phyloP scores from a whole-genome alignment of 2,797 vertebrate genomes.

The Ceryle rudis region DNA sequence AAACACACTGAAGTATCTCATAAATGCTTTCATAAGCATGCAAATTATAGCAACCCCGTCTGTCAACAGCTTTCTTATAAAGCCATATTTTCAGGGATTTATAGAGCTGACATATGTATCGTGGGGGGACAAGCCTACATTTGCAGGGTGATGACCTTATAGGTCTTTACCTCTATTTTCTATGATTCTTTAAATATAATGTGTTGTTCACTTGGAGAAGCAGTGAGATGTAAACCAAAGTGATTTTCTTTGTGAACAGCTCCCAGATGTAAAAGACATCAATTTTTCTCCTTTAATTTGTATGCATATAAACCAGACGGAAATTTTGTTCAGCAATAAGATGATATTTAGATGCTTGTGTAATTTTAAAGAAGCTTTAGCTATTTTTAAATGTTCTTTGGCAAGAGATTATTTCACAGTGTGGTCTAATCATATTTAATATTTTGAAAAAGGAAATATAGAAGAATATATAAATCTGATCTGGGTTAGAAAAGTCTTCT shows the following conservation, averaged over 20 bases:
- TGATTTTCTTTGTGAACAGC: background rate
- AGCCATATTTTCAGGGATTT: conserved; percentile 43
- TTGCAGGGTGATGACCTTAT: background rate
- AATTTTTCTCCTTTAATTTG: background rate
- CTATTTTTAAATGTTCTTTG: conserved; percentile 1
- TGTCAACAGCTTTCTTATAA: conserved; percentile 50
- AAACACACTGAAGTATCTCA: background rate
- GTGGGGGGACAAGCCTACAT: conserved; percentile 39
- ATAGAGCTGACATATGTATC: conserved; percentile 34
- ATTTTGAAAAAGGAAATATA: background rate
- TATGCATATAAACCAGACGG: background rate
- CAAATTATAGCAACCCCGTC: conserved; percentile 39
- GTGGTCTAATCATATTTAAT: background rate
- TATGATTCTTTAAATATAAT: conserved; percentile 14
- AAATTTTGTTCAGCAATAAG: background rate
- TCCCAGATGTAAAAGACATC: background rate
- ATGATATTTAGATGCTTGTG: background rate
- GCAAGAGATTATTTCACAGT: background rate
- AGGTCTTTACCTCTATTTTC: conserved; percentile 13
- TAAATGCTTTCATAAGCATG: conserved; percentile 45
- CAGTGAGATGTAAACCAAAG: background rate
- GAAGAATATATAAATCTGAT: background rate
- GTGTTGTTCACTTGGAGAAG: conserved; percentile 24
- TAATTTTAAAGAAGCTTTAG: conserved; percentile 2
- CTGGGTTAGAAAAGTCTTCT: background rate